Percentiles rank a stretch among this genome's conserved stretches.
phyloP scores from a whole-genome alignment of 2,113 vertebrate species.

The Blennius ocellaris region DNA sequence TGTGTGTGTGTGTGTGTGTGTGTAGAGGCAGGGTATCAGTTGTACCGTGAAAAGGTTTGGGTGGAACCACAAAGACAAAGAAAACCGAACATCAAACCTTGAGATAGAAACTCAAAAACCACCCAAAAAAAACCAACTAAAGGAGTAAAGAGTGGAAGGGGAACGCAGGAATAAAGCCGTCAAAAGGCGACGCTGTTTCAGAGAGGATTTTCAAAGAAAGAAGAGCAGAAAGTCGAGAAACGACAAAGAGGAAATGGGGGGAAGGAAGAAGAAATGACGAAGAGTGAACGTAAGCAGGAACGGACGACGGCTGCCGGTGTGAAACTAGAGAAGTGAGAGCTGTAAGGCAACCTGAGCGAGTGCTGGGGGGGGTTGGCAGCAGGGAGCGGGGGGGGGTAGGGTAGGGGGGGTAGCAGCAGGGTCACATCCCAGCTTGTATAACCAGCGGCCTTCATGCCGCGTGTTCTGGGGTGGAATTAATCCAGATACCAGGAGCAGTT shows the following conservation, averaged over 20 bases:
- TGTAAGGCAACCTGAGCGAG: conserved; percentile 15
- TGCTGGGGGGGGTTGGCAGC: conserved; percentile 16
- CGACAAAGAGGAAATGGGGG: conserved; percentile 2
- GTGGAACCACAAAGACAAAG: too few species aligned
- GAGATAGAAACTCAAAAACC: too few species aligned
- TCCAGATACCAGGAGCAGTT: conserved; percentile 29
- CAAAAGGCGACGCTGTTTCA: too few species aligned
- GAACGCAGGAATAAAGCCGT: too few species aligned
- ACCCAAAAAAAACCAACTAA: too few species aligned
- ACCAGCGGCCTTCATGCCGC: conserved; percentile 34
- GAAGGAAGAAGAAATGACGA: conserved; percentile 3
- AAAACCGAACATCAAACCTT: too few species aligned
- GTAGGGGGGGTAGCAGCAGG: conserved; percentile 12
- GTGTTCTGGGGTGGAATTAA: conserved; percentile 45
- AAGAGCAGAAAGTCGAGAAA: not conserved
- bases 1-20: not conserved
- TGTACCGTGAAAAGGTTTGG: too few species aligned
- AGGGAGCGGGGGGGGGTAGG: too few species aligned
- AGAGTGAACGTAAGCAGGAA: not conserved
- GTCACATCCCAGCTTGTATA: conserved; percentile 46
- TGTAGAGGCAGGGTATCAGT: not conserved
- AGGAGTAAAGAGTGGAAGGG: too few species aligned
- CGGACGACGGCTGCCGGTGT: not conserved
- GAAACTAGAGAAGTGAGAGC: conserved; percentile 36
- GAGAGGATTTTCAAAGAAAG: too few species aligned